A percentile compares a stretch with the other conserved stretches of the same genome.
These are phyloP conservation scores for Acanthiza pusilla DNA, from an alignment of 2,797 vertebrate genomes.

Conservation along the genomic window DNA sequence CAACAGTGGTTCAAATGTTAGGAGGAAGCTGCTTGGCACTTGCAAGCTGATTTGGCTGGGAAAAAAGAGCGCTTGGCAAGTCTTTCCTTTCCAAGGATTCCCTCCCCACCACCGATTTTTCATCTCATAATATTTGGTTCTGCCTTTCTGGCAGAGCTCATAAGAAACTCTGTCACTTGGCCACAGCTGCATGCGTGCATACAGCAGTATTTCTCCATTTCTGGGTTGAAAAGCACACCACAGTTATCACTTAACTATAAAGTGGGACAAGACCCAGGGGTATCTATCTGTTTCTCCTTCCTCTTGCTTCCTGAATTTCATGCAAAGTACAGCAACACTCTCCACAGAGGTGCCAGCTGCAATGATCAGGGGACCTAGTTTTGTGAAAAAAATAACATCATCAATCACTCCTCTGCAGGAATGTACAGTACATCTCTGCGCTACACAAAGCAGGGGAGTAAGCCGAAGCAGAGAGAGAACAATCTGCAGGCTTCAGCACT, in stretches of 20 bases:
- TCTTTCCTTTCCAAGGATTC: neutral
- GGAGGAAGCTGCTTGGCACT: neutral
- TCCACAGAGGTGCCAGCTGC: neutral
- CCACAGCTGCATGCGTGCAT: neutral
- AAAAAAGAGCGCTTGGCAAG: neutral
- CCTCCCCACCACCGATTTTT: neutral
- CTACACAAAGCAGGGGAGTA: rapidly evolving
- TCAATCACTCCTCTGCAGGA: neutral
- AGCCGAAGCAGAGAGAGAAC: neutral
- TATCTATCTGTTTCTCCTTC: neutral
- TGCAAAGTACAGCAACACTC: neutral
- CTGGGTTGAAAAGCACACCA: neutral
- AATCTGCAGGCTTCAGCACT: neutral
- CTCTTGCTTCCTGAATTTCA: neutral
- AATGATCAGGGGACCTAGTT: neutral
- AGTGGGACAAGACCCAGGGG: conserved; percentile 33
- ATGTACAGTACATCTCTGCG: neutral
- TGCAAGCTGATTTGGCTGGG: neutral
- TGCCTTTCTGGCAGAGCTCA: neutral
- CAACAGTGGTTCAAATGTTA: neutral
- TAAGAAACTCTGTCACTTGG: neutral
- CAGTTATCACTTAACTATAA: neutral
- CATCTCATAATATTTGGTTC: neutral
- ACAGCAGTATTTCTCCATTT: neutral
- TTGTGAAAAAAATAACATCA: neutral